A percentile compares a stretch with the other conserved stretches of the same genome.
These are phyloP conservation scores for Hipposideros larvatus DNA, from an alignment of 2,797 vertebrate species.

Conservation along the genomic window DNA sequence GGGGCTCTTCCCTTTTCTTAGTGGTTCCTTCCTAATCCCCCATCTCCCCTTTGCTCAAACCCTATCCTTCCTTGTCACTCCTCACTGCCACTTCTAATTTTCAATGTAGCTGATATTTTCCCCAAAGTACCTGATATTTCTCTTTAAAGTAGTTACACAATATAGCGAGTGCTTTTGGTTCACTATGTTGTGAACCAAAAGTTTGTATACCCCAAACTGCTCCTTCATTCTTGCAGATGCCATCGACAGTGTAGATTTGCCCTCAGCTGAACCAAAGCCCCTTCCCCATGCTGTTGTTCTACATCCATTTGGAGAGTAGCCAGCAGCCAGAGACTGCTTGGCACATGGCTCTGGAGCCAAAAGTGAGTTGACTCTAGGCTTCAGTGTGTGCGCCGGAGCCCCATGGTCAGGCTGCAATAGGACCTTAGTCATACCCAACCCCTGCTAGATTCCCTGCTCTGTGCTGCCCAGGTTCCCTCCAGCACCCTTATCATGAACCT, in stretches of 20 bases:
- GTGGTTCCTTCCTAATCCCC: background rate
- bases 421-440: background rate
- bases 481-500: background rate
- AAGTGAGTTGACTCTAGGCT: background rate
- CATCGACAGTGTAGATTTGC: too few species aligned
- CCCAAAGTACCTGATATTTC: background rate
- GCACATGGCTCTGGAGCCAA: background rate
- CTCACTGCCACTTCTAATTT: background rate
- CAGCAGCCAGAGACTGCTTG: background rate
- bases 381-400: background rate
- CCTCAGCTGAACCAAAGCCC: background rate
- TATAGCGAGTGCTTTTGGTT: background rate
- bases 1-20: background rate
- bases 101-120: background rate
- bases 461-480: background rate
- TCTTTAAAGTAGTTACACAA: background rate
- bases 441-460: background rate
- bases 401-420: background rate
- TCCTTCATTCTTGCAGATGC: too few species aligned
- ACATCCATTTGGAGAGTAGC: background rate
- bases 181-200: background rate
- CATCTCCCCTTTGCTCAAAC: background rate
- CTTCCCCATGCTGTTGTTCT: background rate
- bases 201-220: background rate
- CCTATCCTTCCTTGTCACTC: background rate